Evolutionary conservation across 2,113 vertebrate genomes (phyloP), one percentile per base, ranked within the genome.

Genomic region (Isurus oxyrinchus): DNA sequence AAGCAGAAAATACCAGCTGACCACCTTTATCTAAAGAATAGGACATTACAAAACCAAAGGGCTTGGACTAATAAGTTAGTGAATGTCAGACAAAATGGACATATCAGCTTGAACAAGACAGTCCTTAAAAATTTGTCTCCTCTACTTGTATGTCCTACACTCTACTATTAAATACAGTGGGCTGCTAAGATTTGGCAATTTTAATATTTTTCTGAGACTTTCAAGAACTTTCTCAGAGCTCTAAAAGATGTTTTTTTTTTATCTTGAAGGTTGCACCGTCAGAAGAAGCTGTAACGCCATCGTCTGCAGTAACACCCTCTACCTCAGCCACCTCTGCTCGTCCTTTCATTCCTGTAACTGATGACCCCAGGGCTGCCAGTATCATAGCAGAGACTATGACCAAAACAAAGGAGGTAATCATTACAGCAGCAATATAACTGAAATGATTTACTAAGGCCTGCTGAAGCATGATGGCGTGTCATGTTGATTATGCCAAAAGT

Each of bases 301-400:
- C 98, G 1, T 99, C 99, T 72, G 99, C 99, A n/a, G 98, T 99
- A 96, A 99, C 99, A 66, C 99, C 99, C 0, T 99, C 99, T 0
- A 98, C 99, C 96, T 98, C 98, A 40, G 98, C 99, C 5, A 98
- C 99, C 25, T 99, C 99, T 23, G 99, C 99, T 0, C 98, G 99
- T 57, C 99, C 99, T 40, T 99, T 99, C 97, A 99, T 99, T 97
- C 99, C 99, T 0, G 99, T 99, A 96, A 99, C 99, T 0, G 99
- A 99, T 97, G 99, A 99, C 97, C 99, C 99, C 0, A 99, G 99
- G 97, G 99, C 99, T 49, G 99, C 99, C 96, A 99, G 99, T 98
- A 99, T 99, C 97, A 99, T 99, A 95, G 99, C 99, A 23, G 99
- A 99, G 97, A 99, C 99, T 96, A 99, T 99, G 99, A 99, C 99